Conservation (phyloP, 2,113 vertebrate genomes). For the Pardalotus punctatus region DNA sequence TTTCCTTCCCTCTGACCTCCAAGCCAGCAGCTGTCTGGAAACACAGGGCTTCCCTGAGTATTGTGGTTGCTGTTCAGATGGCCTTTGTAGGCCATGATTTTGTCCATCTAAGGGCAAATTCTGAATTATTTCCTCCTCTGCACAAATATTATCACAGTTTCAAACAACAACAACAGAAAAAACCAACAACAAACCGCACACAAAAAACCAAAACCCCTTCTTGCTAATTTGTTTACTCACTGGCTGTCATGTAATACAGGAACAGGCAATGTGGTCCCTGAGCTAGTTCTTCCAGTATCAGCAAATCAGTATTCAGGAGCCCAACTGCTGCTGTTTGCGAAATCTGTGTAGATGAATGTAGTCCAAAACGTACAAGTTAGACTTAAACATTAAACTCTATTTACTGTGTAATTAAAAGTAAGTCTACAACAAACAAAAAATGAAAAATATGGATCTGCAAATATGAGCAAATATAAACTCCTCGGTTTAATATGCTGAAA, state of each 20-base stretch:
- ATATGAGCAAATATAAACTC: constrained; percentile 9
- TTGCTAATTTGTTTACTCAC: background rate
- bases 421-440: constrained; percentile 58
- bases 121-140: background rate
- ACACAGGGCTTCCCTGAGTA: background rate
- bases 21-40: background rate
- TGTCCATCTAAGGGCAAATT: background rate
- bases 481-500: background rate
- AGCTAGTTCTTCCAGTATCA: background rate
- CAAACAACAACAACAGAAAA: background rate
- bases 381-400: constrained; percentile 33
- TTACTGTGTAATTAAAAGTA: constrained; percentile 60
- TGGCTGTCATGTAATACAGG: background rate
- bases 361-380: constrained; percentile 20
- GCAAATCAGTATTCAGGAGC: constrained; percentile 36
- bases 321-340: constrained; percentile 40
- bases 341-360: constrained; percentile 51
- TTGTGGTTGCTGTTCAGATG: background rate
- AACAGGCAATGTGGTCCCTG: background rate
- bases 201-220: background rate
- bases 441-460: constrained; percentile 15
- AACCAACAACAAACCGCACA: background rate
- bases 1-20: constrained; percentile 66
- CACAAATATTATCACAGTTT: background rate
- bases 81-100: background rate